Conservation (phyloP, 1,140 invertebrate species). For the Carcinoscorpius rotundicauda region DNA sequence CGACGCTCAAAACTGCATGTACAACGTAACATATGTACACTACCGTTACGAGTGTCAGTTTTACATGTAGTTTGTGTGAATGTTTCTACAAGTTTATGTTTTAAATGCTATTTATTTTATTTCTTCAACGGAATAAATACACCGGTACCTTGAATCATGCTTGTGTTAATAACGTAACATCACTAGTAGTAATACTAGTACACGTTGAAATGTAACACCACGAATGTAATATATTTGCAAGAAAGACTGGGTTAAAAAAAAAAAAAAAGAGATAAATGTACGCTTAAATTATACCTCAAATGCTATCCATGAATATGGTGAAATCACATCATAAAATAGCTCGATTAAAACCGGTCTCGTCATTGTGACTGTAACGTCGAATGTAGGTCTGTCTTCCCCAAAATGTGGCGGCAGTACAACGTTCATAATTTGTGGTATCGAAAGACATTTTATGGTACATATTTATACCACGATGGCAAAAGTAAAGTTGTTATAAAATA, state of each 20-base stretch:
- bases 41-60: not conserved
- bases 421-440: too few species aligned
- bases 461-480: too few species aligned
- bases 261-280: slow-evolving; percentile 28
- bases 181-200: not conserved
- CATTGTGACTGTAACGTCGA: too few species aligned
- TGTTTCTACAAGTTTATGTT: not conserved
- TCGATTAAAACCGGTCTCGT: slow-evolving; percentile 25
- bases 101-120: not conserved
- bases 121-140: too few species aligned
- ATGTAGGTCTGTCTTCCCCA: too few species aligned
- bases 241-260: slow-evolving; percentile 29
- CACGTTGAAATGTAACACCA: not conserved
- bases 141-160: too few species aligned
- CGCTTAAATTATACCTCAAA: slow-evolving; percentile 30
- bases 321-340: slow-evolving; percentile 38
- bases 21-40: not conserved
- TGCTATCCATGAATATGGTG: slow-evolving; percentile 37
- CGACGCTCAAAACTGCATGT: not conserved
- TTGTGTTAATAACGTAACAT: not conserved
- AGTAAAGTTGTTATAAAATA: too few species aligned
- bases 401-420: too few species aligned
- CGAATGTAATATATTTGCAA: slow-evolving; percentile 30
- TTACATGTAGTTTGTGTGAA: not conserved
- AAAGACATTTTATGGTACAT: too few species aligned